phyloP scores from a whole-genome alignment of 2,888 invertebrate genomes.

The Metopia argyrocephala region DNA sequence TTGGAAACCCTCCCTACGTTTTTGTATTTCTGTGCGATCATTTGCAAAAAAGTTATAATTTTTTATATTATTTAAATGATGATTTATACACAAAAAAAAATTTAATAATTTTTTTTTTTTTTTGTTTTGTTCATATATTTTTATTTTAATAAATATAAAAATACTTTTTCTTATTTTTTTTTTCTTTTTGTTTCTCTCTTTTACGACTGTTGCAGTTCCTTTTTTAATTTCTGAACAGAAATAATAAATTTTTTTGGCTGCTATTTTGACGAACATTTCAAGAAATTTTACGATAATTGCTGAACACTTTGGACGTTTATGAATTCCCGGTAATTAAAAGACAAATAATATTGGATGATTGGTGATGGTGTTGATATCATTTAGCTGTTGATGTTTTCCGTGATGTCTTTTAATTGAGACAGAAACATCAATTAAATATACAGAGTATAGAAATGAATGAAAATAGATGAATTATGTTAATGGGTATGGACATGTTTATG shows the following conservation, averaged over 20 bases:
- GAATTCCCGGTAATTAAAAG: conserved; percentile 64
- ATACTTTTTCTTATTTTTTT: not conserved
- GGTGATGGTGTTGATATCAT: conserved; percentile 44
- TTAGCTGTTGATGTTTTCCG: conserved; percentile 52
- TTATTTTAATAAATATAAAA: conserved; percentile 2
- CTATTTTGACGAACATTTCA: conserved; percentile 35
- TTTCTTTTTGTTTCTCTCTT: not conserved
- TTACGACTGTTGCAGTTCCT: not conserved
- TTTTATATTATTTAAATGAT: conserved; percentile 30
- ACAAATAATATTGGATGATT: conserved; percentile 57
- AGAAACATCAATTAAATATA: conserved; percentile 58
- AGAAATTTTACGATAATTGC: conserved; percentile 59
- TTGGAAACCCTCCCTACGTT: not conserved
- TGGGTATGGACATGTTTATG: conserved; percentile 50
- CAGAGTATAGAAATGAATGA: conserved; percentile 31
- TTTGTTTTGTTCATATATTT: not conserved
- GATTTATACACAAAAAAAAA: conserved; percentile 56
- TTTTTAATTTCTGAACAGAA: too few species aligned
- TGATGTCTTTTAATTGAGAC: conserved; percentile 55
- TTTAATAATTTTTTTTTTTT: conserved; percentile 53
- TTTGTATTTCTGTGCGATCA: not conserved
- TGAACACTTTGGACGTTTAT: conserved; percentile 59
- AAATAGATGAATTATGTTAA: conserved; percentile 49
- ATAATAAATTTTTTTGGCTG: conserved; percentile 9
- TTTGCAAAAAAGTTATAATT: not conserved